Evolutionary conservation across 2,888 invertebrate species (phyloP), one percentile per base, ranked within the genome.

Genomic region (Phyllotreta cruciferae): DNA sequence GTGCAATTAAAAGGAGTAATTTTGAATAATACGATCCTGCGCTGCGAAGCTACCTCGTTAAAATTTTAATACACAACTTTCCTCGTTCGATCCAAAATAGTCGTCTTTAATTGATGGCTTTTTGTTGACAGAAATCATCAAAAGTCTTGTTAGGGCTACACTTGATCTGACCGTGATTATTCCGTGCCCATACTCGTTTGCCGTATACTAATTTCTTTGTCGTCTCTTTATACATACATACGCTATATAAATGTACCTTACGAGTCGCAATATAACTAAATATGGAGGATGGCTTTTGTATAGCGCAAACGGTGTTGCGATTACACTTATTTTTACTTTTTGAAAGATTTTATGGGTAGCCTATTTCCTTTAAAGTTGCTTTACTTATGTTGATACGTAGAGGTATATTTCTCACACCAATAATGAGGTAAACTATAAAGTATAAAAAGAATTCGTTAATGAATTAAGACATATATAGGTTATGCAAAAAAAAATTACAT

Each of bases 91-190:
- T 61, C 75, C 73, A 74, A 75, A 76, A 76, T 75, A 71, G 74
- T 74, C 74, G 62, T 70, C 66, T 64, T 74, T 76, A 76, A 76
- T 76, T 76, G 76, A 75, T 75, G 67, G 71, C 66, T 74, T 75
- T 74, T 75, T 75, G 68, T 71, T 72, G 75, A 74, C 73, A 74
- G 74, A 73, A 74, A 75, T 71, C 74, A 69, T 75, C 74, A 70
- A 75, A 74, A 73, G 68, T 71, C 74, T 73, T 68, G 72, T 74
- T 67, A 67, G 63, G 62, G 57, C 63, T 45, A 47, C 56, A 57
- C 57, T 50, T 56, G 67, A 67, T 67, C 56, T 60, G 50, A 44
- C 45, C 55, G 50, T 63, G 64, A 67, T 64, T 64, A 64, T 64
- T 64, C 57, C 61, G 60, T 64, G 57, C 63, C 60, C 57, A 63